Percentiles rank a stretch among this genome's conserved stretches.
Conservation (phyloP, 1,140 invertebrate species). For the Heliconius hermathena region DNA sequence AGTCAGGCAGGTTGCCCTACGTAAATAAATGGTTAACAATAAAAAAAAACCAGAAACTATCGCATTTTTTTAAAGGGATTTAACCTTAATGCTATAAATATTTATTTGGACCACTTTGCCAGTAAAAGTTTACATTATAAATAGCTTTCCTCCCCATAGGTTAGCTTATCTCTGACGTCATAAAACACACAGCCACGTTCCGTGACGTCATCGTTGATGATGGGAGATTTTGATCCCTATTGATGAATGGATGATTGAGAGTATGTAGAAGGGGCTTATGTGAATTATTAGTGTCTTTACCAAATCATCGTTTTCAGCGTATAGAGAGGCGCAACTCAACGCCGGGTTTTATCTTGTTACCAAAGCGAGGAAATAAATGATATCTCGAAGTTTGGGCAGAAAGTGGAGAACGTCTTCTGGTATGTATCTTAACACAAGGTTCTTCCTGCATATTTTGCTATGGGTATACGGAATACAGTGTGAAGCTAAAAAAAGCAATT, state of each 20-base stretch:
- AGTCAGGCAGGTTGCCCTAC: too few species aligned
- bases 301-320: not conserved
- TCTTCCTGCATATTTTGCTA: too few species aligned
- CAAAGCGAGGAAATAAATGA: too few species aligned
- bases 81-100: slow-evolving; percentile 1
- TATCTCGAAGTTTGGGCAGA: too few species aligned
- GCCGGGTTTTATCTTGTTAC: too few species aligned
- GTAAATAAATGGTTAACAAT: too few species aligned
- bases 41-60: too few species aligned
- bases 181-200: not conserved
- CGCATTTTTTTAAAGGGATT: too few species aligned
- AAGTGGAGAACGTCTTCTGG: too few species aligned
- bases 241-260: not conserved
- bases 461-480: not conserved
- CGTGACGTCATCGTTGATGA: not conserved
- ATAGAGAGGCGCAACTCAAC: too few species aligned
- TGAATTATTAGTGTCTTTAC: too few species aligned
- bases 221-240: not conserved
- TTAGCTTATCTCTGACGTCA: slow-evolving; percentile 12
- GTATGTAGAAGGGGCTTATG: not conserved
- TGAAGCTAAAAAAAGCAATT: not conserved
- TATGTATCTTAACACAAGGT: too few species aligned
- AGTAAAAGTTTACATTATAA: slow-evolving; percentile 5
- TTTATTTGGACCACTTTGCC: not conserved
- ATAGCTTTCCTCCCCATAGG: not conserved